phyloP scores from a whole-genome alignment of 2,888 invertebrate species.

The Nemapogon koenigi region DNA sequence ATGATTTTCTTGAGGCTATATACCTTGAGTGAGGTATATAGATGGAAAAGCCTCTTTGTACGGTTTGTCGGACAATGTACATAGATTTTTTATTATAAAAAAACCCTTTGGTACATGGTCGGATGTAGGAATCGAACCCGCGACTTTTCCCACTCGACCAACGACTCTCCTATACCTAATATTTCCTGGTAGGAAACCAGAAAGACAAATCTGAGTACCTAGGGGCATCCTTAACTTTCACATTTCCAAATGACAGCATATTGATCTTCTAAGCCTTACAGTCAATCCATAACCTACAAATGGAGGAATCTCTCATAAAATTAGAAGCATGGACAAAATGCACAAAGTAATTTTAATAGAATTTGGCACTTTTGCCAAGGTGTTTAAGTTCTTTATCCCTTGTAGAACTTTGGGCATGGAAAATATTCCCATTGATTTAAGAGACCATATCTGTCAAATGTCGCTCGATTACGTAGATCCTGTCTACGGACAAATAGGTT shows the following conservation, averaged over 20 bases:
- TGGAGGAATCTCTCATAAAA: conserved; percentile 36
- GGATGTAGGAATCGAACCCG: too few species aligned
- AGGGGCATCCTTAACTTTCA: not conserved
- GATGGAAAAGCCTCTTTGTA: too few species aligned
- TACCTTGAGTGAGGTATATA: too few species aligned
- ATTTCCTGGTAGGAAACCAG: not conserved
- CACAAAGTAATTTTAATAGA: too few species aligned
- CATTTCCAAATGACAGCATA: not conserved
- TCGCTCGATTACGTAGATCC: conserved; percentile 45
- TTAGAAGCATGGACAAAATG: conserved; percentile 26
- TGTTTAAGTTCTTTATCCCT: conserved; percentile 20
- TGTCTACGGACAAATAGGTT: conserved; percentile 55
- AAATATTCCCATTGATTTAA: conserved; percentile 50
- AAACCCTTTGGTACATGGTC: too few species aligned
- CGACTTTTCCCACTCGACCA: too few species aligned
- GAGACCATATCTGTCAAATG: conserved; percentile 45
- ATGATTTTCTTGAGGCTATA: too few species aligned
- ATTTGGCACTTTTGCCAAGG: conserved; percentile 17
- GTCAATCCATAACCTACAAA: conserved; percentile 25
- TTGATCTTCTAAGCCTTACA: conserved; percentile 21
- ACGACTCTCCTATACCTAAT: too few species aligned
- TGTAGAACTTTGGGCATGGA: conserved; percentile 27
- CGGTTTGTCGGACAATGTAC: too few species aligned
- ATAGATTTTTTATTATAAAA: too few species aligned
- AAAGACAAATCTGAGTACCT: not conserved